Evolutionary conservation across 2,113 vertebrate genomes (phyloP).

Genomic region (Hydrolagus affinis): DNA sequence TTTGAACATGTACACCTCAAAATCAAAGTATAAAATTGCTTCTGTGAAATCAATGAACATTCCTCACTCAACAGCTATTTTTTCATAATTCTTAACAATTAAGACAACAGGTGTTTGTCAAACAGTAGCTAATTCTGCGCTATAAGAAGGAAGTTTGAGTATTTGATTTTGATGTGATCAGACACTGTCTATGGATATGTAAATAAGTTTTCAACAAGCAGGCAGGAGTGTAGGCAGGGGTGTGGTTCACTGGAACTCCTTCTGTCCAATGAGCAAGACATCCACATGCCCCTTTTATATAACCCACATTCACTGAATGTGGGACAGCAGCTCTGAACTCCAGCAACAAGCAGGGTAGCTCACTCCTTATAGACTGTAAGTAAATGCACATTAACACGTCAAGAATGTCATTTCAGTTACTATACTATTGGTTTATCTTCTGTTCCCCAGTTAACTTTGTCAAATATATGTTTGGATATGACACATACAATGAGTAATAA

Average conservation of each 20-base stretch:
- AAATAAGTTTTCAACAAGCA: background rate
- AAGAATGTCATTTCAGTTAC: background rate
- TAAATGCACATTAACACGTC: background rate
- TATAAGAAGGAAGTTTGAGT: no score
- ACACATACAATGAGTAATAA: no score
- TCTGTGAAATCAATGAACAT: no score
- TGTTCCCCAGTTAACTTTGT: no score
- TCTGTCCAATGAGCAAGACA: background rate
- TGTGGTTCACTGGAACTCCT: background rate
- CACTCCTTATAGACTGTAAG: background rate
- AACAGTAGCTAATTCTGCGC: background rate
- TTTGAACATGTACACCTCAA: no score
- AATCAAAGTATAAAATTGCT: no score
- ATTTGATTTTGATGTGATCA: background rate
- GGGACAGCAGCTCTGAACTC: background rate
- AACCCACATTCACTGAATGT: background rate
- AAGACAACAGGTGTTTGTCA: no score
- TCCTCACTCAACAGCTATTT: no score
- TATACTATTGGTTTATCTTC: no score
- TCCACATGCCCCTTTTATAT: background rate
- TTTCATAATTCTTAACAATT: no score
- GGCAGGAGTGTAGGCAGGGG: background rate
- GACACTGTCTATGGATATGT: background rate
- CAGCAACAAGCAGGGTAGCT: background rate
- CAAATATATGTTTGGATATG: no score